These are phyloP conservation scores for Eudyptes chrysolophus DNA, from an alignment of 2,113 vertebrate species.

Conservation along the genomic window DNA sequence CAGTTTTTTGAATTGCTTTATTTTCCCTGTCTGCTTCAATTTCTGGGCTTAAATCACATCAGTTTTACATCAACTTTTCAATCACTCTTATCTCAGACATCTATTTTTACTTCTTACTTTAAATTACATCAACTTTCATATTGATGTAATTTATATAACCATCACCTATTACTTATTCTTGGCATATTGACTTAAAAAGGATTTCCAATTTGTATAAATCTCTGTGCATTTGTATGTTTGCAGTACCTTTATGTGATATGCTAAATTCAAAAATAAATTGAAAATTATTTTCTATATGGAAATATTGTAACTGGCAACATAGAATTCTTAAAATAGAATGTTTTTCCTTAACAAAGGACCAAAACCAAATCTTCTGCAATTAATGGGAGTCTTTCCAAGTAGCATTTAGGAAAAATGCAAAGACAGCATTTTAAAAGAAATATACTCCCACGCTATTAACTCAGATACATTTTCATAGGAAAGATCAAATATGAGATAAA, in stretches of 20 bases:
- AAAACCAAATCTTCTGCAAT: neutral
- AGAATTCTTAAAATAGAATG: neutral
- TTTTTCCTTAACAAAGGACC: neutral
- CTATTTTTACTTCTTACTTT: slow-evolving; percentile 42
- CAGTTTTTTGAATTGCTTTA: slow-evolving; percentile 9
- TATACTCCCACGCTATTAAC: neutral
- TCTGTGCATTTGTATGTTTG: neutral
- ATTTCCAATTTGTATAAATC: neutral
- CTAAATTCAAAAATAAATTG: neutral
- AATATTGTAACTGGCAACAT: neutral
- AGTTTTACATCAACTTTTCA: slow-evolving; percentile 44
- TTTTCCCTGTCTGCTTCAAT: slow-evolving; percentile 25
- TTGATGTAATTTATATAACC: neutral
- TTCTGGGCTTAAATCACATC: slow-evolving; percentile 29
- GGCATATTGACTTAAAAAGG: neutral
- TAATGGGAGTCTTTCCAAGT: neutral
- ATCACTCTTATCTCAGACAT: slow-evolving; percentile 5
- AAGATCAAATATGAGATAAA: neutral
- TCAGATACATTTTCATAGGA: neutral
- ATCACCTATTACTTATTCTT: neutral
- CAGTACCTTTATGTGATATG: neutral
- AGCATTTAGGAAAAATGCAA: neutral
- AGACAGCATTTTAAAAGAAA: neutral
- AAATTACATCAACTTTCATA: slow-evolving; percentile 18
- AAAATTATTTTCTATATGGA: neutral